Conservation (phyloP, 2,888 invertebrate genomes). For the Heteromyza rotundicornis region DNA sequence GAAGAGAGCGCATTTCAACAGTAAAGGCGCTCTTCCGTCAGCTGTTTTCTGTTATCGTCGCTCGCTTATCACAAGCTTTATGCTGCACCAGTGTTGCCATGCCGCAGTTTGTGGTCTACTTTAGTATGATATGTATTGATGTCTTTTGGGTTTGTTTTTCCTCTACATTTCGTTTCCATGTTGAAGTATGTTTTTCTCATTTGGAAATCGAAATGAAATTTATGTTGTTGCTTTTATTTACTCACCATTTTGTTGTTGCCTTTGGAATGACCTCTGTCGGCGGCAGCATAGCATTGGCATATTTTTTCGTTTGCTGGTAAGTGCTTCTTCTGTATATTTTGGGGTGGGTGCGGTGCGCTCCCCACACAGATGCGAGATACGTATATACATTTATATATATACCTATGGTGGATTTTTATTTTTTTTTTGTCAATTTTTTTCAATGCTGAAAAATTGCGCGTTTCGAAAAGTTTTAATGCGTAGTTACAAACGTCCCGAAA, state of each 20-base stretch:
- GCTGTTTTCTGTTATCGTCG: slow-evolving; percentile 29
- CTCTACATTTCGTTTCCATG: slow-evolving; percentile 11
- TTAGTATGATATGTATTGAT: slow-evolving; percentile 24
- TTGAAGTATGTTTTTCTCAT: slow-evolving; percentile 5
- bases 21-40: slow-evolving; percentile 16
- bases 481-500: slow-evolving; percentile 7
- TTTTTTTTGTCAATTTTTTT: neutral
- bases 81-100: slow-evolving; percentile 16
- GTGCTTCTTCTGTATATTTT: slow-evolving; percentile 17
- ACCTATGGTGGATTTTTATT: neutral
- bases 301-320: slow-evolving; percentile 2
- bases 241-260: slow-evolving; percentile 47
- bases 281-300: slow-evolving; percentile 30
- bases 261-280: slow-evolving; percentile 58
- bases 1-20: slow-evolving; percentile 34
- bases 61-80: slow-evolving; percentile 38
- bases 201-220: slow-evolving; percentile 20
- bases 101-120: slow-evolving; percentile 14
- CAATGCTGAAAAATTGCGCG: neutral
- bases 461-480: slow-evolving; percentile 13
- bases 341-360: slow-evolving; percentile 42
- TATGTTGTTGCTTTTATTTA: slow-evolving; percentile 27
- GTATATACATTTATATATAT: neutral
- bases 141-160: slow-evolving; percentile 26
- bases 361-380: no score